These are phyloP conservation scores for Caenorhabditis wallacei DNA, from an alignment of 2,888 invertebrate genomes.

Conservation along the genomic window DNA sequence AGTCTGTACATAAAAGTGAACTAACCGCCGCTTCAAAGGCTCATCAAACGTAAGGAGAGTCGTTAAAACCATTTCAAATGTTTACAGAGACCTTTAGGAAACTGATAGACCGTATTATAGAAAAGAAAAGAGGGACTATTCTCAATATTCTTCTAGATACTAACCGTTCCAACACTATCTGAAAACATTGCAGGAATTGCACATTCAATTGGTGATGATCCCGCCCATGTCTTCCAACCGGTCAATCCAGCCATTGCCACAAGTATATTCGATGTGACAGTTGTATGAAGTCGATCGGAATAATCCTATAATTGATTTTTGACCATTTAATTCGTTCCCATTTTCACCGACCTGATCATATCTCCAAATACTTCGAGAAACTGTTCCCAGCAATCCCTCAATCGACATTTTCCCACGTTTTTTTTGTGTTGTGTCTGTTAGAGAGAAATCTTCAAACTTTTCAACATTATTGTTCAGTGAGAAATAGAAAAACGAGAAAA, in stretches of 20 bases:
- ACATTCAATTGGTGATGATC: conserved; percentile 72
- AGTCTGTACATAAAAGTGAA: background rate
- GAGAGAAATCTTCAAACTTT: conserved; percentile 12
- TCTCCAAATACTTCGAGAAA: conserved; percentile 54
- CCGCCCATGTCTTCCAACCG: conserved; percentile 70
- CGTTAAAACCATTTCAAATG: conserved; percentile 30
- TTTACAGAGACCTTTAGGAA: conserved; percentile 26
- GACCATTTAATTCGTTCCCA: background rate
- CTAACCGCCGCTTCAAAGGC: conserved; percentile 27
- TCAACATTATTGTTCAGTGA: conserved; percentile 41
- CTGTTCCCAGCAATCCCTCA: conserved; percentile 43
- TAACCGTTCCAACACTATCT: conserved; percentile 69
- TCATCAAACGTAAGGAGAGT: conserved; percentile 15
- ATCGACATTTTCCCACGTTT: conserved; percentile 57
- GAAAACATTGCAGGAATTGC: conserved; percentile 73
- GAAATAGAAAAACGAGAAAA: conserved; percentile 27
- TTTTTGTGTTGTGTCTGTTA: conserved; percentile 9
- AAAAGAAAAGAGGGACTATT: background rate
- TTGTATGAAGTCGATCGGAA: conserved; percentile 68
- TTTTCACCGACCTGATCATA: conserved; percentile 54
- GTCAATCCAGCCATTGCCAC: conserved; percentile 66
- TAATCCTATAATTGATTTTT: conserved; percentile 64
- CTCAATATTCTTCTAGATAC: background rate
- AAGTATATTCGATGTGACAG: conserved; percentile 74
- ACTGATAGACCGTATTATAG: background rate